A percentile compares a stretch with the other conserved stretches of the same genome.
These are phyloP conservation scores for Sussaba pulchella DNA, from an alignment of 2,888 invertebrate species.

Conservation along the genomic window DNA sequence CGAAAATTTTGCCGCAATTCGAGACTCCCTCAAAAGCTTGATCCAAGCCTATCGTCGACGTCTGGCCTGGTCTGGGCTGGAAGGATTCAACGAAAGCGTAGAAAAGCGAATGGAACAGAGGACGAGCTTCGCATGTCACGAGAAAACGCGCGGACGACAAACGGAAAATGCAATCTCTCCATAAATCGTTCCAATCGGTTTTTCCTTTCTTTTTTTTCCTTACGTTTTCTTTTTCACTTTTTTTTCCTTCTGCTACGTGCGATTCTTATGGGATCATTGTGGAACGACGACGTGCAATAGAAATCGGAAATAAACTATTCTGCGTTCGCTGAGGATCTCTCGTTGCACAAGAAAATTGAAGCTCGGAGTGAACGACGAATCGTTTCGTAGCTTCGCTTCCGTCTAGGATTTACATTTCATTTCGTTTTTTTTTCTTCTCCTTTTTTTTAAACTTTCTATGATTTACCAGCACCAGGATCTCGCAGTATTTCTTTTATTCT, in stretches of 20 bases:
- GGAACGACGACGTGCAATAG: conserved; percentile 40
- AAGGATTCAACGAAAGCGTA: background rate
- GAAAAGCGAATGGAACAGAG: conserved; percentile 7
- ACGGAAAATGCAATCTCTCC: conserved; percentile 60
- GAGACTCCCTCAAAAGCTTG: conserved; percentile 42
- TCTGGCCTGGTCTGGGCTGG: conserved; percentile 31
- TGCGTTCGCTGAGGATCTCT: background rate
- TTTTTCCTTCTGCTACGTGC: conserved; percentile 24
- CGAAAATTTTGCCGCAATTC: conserved; percentile 44
- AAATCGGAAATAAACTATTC: conserved; percentile 33
- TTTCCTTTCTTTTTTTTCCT: conserved; percentile 31
- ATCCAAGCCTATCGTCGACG: conserved; percentile 17
- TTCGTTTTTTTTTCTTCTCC: background rate
- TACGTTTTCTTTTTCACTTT: conserved; percentile 24
- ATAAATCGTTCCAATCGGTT: conserved; percentile 33
- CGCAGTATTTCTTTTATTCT: too few relatives aligned
- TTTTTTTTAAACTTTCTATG: background rate
- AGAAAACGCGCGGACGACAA: conserved; percentile 58
- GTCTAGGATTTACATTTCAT: background rate
- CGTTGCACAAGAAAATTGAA: background rate
- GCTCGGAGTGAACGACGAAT: background rate
- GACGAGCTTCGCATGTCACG: conserved; percentile 29
- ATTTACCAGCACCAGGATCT: background rate
- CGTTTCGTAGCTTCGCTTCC: too few relatives aligned
- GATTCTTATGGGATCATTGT: conserved; percentile 56